phyloP scores from a whole-genome alignment of 2,113 vertebrate species.

The Chaetorhynchus papuensis region DNA sequence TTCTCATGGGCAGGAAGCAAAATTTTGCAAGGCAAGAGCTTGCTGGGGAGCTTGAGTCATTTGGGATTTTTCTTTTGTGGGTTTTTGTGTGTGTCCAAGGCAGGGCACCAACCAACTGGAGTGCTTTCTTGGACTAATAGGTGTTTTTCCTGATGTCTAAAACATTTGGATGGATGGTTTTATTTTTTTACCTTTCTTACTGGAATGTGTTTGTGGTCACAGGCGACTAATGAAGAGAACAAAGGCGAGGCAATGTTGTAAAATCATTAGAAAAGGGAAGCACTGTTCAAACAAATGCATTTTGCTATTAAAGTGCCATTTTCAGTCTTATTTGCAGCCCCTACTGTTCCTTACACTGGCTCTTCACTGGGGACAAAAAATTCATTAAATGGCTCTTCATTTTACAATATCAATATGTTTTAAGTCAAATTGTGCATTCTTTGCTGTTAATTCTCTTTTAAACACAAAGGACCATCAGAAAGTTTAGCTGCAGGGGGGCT shows the following conservation, averaged over 20 bases:
- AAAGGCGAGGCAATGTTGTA: constrained; percentile 33
- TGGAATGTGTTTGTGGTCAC: constrained; percentile 45
- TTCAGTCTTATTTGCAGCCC: constrained; percentile 55
- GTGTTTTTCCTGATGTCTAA: neutral
- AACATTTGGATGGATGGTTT: neutral
- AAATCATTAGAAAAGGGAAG: constrained; percentile 57
- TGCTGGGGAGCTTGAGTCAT: neutral
- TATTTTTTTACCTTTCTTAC: constrained; percentile 45
- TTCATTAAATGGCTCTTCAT: constrained; percentile 60
- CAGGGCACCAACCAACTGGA: neutral
- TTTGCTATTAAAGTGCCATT: constrained; percentile 58
- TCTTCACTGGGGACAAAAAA: constrained; percentile 60
- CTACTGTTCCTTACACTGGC: constrained; percentile 57
- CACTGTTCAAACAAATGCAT: constrained; percentile 28
- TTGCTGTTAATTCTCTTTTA: constrained; percentile 64
- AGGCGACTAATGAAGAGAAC: constrained; percentile 49
- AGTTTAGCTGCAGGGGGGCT: constrained; percentile 59
- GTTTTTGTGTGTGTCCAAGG: neutral
- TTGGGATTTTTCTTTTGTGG: constrained; percentile 16
- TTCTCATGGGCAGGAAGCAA: neutral
- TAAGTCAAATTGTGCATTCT: constrained; percentile 67
- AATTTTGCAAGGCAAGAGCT: neutral
- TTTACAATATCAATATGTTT: constrained; percentile 66
- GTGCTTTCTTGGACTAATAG: neutral
- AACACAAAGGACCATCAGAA: constrained; percentile 57